Evolutionary conservation across 2,888 invertebrate genomes (phyloP), one percentile per base, ranked within the genome.

Genomic region (Heteropelma amictum): DNA sequence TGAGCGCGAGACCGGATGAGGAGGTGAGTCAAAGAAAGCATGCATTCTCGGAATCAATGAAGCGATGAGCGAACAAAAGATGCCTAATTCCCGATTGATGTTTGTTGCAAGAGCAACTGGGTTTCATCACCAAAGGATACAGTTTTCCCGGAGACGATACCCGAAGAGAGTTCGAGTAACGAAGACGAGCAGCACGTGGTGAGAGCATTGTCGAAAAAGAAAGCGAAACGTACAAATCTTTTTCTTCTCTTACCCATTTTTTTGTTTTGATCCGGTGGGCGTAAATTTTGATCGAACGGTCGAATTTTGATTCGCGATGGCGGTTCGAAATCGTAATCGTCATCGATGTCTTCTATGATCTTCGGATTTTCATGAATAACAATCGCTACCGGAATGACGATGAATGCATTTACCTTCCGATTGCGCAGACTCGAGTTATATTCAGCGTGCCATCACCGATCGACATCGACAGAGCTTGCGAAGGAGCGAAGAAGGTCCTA

Each of bases 111-210:
- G 91, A 93, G 92, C 12, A 91, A 91, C 28, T 96, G 96, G 96
- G 92, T 96, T 10, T 95, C 96, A 2, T 96, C 96, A 7, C 96
- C 96, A 3, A 96, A 97, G 88, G 96, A 96, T 77, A 95, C 95
- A 12, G 94, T 94, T 69, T 96, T 97, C 86, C 97, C 97, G 7
- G 97, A 97, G 91, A 97, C 97, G 5, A 97, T 97, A 81, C 97
- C 97, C 0, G 97, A 97, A 90, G 97, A 97, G 89, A 96, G 96
- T 85, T 97, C 97, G 2, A 97, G 96, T 83, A 94, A 96, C 64
- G 97, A 97, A 89, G 97, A 97, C 85, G 97, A 97, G 87, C 96
- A 97, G 12, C 38, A 38, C 12, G n/a, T n/a, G n/a, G n/a, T n/a
- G n/a, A n/a, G n/a, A n/a, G n/a, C n/a, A n/a, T n/a, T n/a, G n/a